Percentiles rank a stretch among this genome's conserved stretches.
Evolutionary conservation across 2,888 invertebrate genomes (phyloP).

Genomic region (Nomada fucata): DNA sequence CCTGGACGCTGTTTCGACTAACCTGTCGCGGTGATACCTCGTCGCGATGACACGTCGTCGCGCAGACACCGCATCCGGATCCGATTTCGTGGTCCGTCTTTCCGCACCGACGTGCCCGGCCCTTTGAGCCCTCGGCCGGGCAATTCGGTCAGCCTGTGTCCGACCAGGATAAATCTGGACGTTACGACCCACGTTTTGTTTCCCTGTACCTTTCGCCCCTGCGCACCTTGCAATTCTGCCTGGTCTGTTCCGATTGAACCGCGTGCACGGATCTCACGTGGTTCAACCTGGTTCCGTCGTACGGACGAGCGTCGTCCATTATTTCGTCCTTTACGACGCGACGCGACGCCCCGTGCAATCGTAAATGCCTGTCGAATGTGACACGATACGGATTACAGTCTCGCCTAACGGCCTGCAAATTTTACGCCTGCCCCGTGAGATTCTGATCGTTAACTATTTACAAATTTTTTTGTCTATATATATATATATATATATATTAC

Average conservation of each 20-base stretch:
- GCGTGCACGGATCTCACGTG: not conserved
- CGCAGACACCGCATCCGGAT: slow-evolving; percentile 58
- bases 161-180: not conserved
- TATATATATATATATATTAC: not conserved
- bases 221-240: not conserved
- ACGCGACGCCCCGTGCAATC: slow-evolving; percentile 73
- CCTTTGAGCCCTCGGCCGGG: slow-evolving; percentile 11
- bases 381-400: slow-evolving; percentile 22
- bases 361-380: slow-evolving; percentile 64
- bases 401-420: slow-evolving; percentile 17
- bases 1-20: slow-evolving; percentile 51
- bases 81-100: slow-evolving; percentile 52
- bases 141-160: not conserved
- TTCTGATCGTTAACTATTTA: slow-evolving; percentile 12
- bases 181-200: not conserved
- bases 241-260: not conserved
- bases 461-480: no score
- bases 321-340: slow-evolving; percentile 74
- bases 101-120: not conserved
- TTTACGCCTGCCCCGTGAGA: slow-evolving; percentile 11
- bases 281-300: slow-evolving; percentile 32
- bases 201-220: not conserved
- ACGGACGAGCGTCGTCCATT: slow-evolving; percentile 73
- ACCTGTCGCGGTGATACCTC: slow-evolving; percentile 65
- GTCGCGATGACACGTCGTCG: slow-evolving; percentile 55